Percentiles rank a stretch among this genome's conserved stretches.
These are phyloP conservation scores for Drosophila putrida DNA, from an alignment of 2,888 invertebrate species.

Conservation along the genomic window DNA sequence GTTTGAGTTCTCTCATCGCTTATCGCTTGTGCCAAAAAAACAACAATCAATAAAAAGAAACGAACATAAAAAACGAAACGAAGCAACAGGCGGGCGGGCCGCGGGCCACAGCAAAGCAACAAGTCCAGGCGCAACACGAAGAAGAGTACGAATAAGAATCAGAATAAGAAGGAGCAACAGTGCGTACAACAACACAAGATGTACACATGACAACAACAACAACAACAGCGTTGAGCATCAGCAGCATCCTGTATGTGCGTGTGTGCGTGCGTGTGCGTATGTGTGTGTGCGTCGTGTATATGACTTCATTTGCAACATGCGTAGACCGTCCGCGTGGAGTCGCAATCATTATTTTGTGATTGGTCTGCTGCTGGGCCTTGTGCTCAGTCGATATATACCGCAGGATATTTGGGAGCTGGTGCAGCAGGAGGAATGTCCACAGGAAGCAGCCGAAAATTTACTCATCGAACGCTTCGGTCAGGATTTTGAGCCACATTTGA, in stretches of 20 bases:
- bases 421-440: slow-evolving; percentile 85
- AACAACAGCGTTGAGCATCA: slow-evolving; percentile 41
- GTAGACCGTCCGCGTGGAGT: slow-evolving; percentile 81
- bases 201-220: slow-evolving; percentile 65
- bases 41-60: slow-evolving; percentile 11
- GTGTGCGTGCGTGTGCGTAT: neutral
- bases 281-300: slow-evolving; percentile 24
- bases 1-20: slow-evolving; percentile 48
- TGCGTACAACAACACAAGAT: slow-evolving; percentile 49
- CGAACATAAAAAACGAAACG: slow-evolving; percentile 17
- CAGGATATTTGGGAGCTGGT: slow-evolving; percentile 84
- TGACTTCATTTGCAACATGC: slow-evolving; percentile 70
- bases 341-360: slow-evolving; percentile 85
- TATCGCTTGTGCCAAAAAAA: slow-evolving; percentile 33
- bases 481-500: slow-evolving; percentile 85
- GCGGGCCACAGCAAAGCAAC: slow-evolving; percentile 13
- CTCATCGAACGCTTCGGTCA: slow-evolving; percentile 85
- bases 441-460: slow-evolving; percentile 83
- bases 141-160: no score
- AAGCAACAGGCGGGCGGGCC: slow-evolving; percentile 24
- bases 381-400: slow-evolving; percentile 84
- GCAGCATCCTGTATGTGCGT: slow-evolving; percentile 47
- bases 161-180: slow-evolving; percentile 21
- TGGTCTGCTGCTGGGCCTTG: slow-evolving; percentile 83
- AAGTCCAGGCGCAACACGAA: slow-evolving; percentile 18